Evolutionary conservation across 2,113 vertebrate genomes (phyloP), one percentile per base, ranked within the genome.

Genomic region (Xiphophorus couchianus): DNA sequence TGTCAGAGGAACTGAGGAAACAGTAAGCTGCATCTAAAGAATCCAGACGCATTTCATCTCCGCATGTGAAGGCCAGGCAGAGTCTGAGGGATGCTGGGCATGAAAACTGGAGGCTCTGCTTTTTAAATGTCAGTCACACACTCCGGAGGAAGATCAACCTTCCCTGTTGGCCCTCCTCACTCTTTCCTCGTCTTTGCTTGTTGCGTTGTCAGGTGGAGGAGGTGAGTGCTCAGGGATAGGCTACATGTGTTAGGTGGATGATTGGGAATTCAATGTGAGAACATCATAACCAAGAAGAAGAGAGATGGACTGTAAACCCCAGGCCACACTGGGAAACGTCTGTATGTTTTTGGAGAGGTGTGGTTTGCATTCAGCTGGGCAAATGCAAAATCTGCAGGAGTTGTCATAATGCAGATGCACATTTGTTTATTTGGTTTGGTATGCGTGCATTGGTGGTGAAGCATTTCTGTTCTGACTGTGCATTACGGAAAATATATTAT

Each of bases 261-360:
- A 89, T 82, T 71, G 83, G 77, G 81, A 90, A 86, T 85, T 84
- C 80, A 62, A 58, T 10, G 51, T 80, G 79, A 84, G 88, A 90
- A 86, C 84, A 86, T 90, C 81, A 85, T 92, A 89, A 89, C 91
- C 92, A 91, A 91, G 89, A 90, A 91, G 89, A 90, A 78, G 68
- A 86, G 86, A 90, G 89, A 78, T 80, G 69, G 66, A 54, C 35
- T 2, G 81, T 80, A 48, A 48, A 86, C 84, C 90, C 67, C 80
- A 63, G 88, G 91, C 90, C 61, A 33, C 48, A 74, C 63, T 19
- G 69, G 69, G 62, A 87, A 81, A 78, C 77, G 80, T 76, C 84
- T 82, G 79, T 86, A 86, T 88, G 83, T 87, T 82, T 73, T 44
- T 12, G 68, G 37, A 75, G 37, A 29, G 51, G 60, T 37, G 76